Evolutionary conservation across 2,888 invertebrate species (phyloP).

Genomic region (Ceramica pisi): DNA sequence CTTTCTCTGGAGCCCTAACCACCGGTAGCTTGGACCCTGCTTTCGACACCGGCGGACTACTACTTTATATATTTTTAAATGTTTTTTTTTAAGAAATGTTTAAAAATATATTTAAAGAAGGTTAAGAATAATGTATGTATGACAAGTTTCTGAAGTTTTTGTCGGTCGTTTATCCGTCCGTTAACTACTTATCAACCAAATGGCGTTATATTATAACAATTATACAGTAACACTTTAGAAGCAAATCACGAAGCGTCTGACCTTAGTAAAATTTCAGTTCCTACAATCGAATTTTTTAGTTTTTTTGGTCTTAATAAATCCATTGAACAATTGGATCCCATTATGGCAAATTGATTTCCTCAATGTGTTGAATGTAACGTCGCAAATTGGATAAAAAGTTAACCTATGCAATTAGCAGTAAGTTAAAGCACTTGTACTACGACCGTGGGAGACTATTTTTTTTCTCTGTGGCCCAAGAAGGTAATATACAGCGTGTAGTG

Average conservation of each 20-base stretch:
- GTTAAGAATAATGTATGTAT: no score
- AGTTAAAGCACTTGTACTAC: slow-evolving; percentile 86
- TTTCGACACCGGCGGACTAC: no score
- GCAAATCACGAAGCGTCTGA: slow-evolving; percentile 72
- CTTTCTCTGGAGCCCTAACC: no score
- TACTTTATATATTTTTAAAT: no score
- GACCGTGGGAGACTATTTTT: slow-evolving; percentile 83
- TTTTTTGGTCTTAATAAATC: slow-evolving; percentile 47
- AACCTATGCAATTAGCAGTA: slow-evolving; percentile 85
- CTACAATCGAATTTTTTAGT: slow-evolving; percentile 62
- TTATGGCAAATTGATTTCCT: slow-evolving; percentile 70
- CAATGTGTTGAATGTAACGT: slow-evolving; percentile 58
- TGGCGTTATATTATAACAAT: slow-evolving; percentile 39
- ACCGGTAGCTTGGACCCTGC: no score
- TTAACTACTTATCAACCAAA: no score
- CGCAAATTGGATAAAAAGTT: slow-evolving; percentile 75
- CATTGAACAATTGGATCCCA: slow-evolving; percentile 77
- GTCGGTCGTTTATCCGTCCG: no score
- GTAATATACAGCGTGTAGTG: slow-evolving; percentile 58
- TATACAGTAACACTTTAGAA: slow-evolving; percentile 59
- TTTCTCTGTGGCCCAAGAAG: slow-evolving; percentile 69
- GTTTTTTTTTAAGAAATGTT: no score
- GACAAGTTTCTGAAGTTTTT: no score
- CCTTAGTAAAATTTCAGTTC: slow-evolving; percentile 66
- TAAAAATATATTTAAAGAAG: no score